phyloP scores from a whole-genome alignment of 2,113 vertebrate genomes.

The Cryptotis parvus region DNA sequence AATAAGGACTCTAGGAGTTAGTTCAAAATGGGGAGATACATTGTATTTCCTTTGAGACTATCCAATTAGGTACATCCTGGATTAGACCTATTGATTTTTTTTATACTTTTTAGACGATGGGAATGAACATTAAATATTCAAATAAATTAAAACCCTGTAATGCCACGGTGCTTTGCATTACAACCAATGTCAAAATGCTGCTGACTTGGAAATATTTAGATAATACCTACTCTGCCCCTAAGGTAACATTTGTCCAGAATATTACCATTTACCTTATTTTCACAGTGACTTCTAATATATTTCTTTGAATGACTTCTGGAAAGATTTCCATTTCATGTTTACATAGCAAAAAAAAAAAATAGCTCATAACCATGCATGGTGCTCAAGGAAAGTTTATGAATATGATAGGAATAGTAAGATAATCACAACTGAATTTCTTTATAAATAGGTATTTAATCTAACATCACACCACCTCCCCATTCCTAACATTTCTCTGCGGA shows the following conservation, averaged over 20 bases:
- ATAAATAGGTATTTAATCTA: conserved; percentile 29
- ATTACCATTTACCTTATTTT: conserved; percentile 37
- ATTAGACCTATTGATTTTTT: neutral
- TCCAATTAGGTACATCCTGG: neutral
- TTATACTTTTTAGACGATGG: conserved; percentile 21
- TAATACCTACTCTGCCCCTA: neutral
- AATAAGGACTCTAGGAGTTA: neutral
- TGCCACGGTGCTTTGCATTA: conserved; percentile 15
- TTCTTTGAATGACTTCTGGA: conserved; percentile 39
- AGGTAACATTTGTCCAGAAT: neutral
- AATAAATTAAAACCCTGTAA: neutral
- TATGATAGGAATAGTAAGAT: conserved; percentile 1
- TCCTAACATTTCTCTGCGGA: conserved; percentile 48
- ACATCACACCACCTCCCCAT: neutral
- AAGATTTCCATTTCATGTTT: conserved; percentile 33
- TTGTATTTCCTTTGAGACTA: conserved; percentile 15
- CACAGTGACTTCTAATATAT: conserved; percentile 32
- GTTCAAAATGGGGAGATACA: neutral
- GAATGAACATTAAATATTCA: conserved; percentile 4
- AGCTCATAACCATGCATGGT: conserved; percentile 48
- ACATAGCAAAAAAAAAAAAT: neutral
- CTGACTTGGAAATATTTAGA: conserved; percentile 23
- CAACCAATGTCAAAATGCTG: neutral
- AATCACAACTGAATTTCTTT: conserved; percentile 9
- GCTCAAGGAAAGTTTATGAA: conserved; percentile 8